Base-by-base conservation (phyloP, 2,113 vertebrate genomes). In the Varanus salvator region DNA sequence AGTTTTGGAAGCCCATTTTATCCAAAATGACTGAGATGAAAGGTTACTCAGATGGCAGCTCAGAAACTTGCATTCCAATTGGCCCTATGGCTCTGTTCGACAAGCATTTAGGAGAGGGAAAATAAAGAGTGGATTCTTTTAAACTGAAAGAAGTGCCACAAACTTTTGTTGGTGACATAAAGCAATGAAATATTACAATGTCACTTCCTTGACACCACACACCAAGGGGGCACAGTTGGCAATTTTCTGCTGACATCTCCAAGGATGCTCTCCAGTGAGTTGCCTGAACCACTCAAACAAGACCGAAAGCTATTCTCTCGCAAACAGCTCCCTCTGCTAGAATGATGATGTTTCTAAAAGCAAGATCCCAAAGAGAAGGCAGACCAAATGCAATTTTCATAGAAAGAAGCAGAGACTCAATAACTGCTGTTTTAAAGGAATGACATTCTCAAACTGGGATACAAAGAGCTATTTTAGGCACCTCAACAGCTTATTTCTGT, bases 251-350 rank as follows among this genome's bases (percentile, higher is more conserved):
- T 0, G 0, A 4, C 60, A 85, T 31, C 80, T 91, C 86, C 80
- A 83, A 92, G 71, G 83, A 94, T 84, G 80, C 54, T 87, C 84
- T 74, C 80, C 54, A 90, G 4, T 0, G 0, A 95, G 50, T n/a
- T 14, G 86, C 74, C 27, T 84, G 81, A 48, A 91, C 81, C 84
- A 78, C 52, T 87, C 50, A 69, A n/a, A 86, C 44, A 91, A 89
- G 48, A 71, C 76, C 23, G 29, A 78, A 71, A 78, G 50, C 29
- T 72, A 57, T 88, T 88, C 48, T 68, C 31, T 80, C 29, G 38
- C 9, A 25, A 66, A 75, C 29, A 50, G 31, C 54, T 77, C 57
- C 80, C 88, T 52, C 17, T 7, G 38, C 48, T 44, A 78, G 82
- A 89, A 83, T 77, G 60, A 52, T 68, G 27, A 3, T 83, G 38